Evolutionary conservation across 2,888 invertebrate species (phyloP).

Genomic region (Acleris sparsana): DNA sequence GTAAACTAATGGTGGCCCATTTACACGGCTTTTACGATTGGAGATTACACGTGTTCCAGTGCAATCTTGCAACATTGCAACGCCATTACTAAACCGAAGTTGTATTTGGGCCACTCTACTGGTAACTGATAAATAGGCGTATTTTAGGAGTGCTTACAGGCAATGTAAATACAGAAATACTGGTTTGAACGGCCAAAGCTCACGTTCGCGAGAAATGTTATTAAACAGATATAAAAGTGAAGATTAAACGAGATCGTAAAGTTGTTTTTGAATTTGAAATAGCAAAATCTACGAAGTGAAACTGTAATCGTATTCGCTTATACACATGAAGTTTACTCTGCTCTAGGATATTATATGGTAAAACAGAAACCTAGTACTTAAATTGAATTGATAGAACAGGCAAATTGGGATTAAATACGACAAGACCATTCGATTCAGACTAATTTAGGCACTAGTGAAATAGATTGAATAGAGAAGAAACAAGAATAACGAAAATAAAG

Average conservation of each 20-base stretch:
- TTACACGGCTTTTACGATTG: slow-evolving; percentile 17
- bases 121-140: slow-evolving; percentile 9
- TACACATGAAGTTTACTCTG: no score
- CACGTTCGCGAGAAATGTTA: slow-evolving; percentile 14
- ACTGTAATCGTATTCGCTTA: no score
- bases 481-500: no score
- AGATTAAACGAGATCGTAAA: slow-evolving; percentile 21
- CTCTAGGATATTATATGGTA: no score
- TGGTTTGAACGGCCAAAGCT: no score
- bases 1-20: slow-evolving; percentile 7
- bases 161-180: neutral
- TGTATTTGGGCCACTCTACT: slow-evolving; percentile 21
- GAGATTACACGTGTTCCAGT: slow-evolving; percentile 15
- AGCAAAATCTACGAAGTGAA: neutral
- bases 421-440: no score
- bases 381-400: no score
- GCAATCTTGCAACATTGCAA: slow-evolving; percentile 11
- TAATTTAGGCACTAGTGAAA: no score
- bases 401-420: no score
- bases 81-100: slow-evolving; percentile 5
- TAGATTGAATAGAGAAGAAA: no score
- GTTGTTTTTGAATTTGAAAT: slow-evolving; percentile 6
- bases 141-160: neutral
- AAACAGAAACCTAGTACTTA: no score
- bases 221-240: slow-evolving; percentile 20